phyloP scores from a whole-genome alignment of 1,140 invertebrate species.

The Pectinophora gossypiella region DNA sequence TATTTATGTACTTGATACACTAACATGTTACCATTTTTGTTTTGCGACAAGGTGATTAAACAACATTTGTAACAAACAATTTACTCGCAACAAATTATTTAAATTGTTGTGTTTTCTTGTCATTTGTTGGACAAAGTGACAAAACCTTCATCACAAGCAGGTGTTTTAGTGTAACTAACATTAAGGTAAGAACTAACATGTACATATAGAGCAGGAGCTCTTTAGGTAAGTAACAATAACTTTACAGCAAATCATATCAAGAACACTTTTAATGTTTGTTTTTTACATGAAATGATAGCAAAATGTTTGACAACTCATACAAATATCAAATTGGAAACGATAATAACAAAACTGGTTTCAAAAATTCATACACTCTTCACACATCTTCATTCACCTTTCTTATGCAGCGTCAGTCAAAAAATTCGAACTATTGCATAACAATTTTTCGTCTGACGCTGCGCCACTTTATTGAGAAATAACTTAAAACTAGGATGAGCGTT shows the following conservation, averaged over 20 bases:
- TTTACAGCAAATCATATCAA: not conserved
- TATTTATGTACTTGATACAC: too few relatives aligned
- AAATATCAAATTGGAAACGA: too few relatives aligned
- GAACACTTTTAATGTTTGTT: not conserved
- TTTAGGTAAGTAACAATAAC: conserved; percentile 4
- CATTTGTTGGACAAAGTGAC: too few relatives aligned
- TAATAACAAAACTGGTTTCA: too few relatives aligned
- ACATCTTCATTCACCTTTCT: not conserved
- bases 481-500: conserved; percentile 1
- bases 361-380: not conserved
- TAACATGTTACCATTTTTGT: too few relatives aligned
- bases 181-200: not conserved
- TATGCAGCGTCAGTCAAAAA: not conserved
- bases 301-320: too few relatives aligned
- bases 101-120: too few relatives aligned
- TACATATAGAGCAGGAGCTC: not conserved
- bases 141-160: too few relatives aligned
- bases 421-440: not conserved
- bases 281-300: not conserved
- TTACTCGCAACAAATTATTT: too few relatives aligned
- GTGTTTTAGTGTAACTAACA: not conserved
- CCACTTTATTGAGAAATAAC: not conserved
- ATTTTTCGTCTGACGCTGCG: not conserved
- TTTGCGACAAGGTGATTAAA: too few relatives aligned
- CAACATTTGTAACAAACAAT: too few relatives aligned